These are phyloP conservation scores for Sander lucioperca DNA, from an alignment of 2,113 vertebrate genomes.

Conservation along the genomic window DNA sequence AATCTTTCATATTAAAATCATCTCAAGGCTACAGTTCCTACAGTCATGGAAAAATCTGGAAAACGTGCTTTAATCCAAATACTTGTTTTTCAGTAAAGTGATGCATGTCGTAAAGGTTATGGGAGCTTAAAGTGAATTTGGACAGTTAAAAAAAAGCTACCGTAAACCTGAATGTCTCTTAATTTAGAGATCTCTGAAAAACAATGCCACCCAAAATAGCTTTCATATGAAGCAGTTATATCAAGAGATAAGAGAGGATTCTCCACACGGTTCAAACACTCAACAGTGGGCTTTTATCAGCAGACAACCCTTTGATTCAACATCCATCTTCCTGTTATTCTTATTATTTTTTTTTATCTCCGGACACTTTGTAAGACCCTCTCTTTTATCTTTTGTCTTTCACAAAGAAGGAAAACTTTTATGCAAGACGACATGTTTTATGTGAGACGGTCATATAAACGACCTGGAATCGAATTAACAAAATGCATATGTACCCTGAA, in stretches of 20 bases:
- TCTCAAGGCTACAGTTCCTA: not conserved
- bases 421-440: not conserved
- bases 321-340: too few relatives aligned
- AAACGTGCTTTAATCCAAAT: conserved; percentile 19
- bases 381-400: not conserved
- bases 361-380: not conserved
- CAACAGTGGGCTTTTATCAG: too few relatives aligned
- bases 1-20: conserved; percentile 2
- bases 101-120: not conserved
- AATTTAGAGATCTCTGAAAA: not conserved
- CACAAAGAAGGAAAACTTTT: not conserved
- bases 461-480: not conserved
- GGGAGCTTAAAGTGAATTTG: not conserved
- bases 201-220: not conserved
- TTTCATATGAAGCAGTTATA: not conserved
- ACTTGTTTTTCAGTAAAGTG: not conserved
- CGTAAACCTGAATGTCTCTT: not conserved
- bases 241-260: not conserved
- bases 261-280: too few relatives aligned
- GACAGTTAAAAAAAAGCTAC: not conserved
- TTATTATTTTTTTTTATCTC: not conserved
- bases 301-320: too few relatives aligned
- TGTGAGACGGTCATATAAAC: too few relatives aligned
- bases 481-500: not conserved
- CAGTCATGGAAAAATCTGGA: not conserved